Percentiles rank a stretch among this genome's conserved stretches.
phyloP scores from a whole-genome alignment of 2,113 vertebrate species.

The Ascaphus truei region DNA sequence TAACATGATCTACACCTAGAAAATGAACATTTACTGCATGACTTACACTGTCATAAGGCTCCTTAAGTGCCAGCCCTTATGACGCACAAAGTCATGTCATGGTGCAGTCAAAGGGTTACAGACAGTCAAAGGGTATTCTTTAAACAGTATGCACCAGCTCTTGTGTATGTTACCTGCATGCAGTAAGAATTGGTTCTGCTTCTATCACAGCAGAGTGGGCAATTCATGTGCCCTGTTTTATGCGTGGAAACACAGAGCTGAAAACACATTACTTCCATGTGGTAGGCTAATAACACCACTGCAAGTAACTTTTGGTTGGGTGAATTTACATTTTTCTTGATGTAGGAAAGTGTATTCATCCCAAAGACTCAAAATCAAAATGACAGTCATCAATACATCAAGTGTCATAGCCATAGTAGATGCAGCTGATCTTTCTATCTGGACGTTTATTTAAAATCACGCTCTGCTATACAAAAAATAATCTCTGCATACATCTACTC shows the following conservation, averaged over 20 bases:
- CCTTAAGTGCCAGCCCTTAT: too few relatives aligned
- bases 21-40: too few relatives aligned
- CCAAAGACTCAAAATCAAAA: slow-evolving; percentile 32
- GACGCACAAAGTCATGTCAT: too few relatives aligned
- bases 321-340: slow-evolving; percentile 38
- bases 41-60: too few relatives aligned
- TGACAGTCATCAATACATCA: slow-evolving; percentile 38
- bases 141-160: too few relatives aligned
- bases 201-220: slow-evolving; percentile 13
- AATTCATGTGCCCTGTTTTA: slow-evolving; percentile 31
- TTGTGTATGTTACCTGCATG: too few relatives aligned
- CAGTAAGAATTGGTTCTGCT: too few relatives aligned
- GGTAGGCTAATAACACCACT: slow-evolving; percentile 31
- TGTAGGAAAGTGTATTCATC: slow-evolving; percentile 27
- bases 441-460: slow-evolving; percentile 33
- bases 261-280: slow-evolving; percentile 35
- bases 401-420: slow-evolving; percentile 31
- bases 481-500: slow-evolving; percentile 11
- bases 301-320: slow-evolving; percentile 35
- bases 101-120: too few relatives aligned
- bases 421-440: slow-evolving; percentile 22
- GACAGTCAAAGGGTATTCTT: too few relatives aligned
- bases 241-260: slow-evolving; percentile 33
- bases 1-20: too few relatives aligned
- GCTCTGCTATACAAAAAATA: slow-evolving; percentile 14